phyloP scores from a whole-genome alignment of 2,797 vertebrate genomes.

The Tokudaia muenninki region DNA sequence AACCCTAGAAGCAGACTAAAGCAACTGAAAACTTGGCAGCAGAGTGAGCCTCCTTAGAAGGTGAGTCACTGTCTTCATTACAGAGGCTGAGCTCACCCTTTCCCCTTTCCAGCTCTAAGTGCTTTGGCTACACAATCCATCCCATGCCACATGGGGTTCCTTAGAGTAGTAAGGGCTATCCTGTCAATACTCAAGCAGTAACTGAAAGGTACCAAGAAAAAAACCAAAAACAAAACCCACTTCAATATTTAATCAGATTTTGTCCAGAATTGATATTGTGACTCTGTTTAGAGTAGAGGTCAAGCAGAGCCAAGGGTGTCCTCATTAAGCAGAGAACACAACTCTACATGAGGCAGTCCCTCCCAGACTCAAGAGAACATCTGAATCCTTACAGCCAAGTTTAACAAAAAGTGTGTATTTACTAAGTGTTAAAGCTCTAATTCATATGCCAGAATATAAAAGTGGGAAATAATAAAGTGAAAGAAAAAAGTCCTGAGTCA shows the following conservation, averaged over 20 bases:
- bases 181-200: background rate
- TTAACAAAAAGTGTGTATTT: background rate
- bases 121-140: background rate
- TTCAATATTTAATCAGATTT: constrained; percentile 57
- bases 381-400: background rate
- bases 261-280: background rate
- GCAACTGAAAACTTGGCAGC: background rate
- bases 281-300: constrained; percentile 1
- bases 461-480: background rate
- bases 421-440: background rate
- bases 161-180: background rate
- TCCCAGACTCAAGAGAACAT: background rate
- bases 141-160: background rate
- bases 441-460: background rate
- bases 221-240: background rate
- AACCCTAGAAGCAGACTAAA: background rate
- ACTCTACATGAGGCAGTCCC: background rate
- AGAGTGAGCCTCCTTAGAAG: background rate
- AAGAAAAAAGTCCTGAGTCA: background rate
- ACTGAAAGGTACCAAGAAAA: background rate
- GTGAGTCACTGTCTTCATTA: background rate
- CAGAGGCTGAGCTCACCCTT: constrained; percentile 15
- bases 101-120: background rate
- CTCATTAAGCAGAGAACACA: background rate
- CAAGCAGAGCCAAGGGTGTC: background rate